Conservation (phyloP, 37 sponge, comb jelly and placozoan species). For the Oscarella lobularis region DNA sequence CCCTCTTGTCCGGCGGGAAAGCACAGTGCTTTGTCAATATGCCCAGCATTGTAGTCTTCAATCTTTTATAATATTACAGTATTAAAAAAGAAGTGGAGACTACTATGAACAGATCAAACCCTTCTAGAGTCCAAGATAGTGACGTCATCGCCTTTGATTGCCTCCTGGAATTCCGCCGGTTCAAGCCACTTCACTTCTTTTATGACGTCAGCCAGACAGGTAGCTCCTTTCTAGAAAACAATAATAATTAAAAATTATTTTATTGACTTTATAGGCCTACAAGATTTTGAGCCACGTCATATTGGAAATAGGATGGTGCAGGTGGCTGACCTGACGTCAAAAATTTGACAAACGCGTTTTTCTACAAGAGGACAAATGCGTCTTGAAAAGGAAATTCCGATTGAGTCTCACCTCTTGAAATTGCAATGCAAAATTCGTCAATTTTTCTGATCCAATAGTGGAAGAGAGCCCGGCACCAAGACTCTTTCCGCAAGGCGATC, state of each 20-base stretch:
- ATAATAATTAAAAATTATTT: neutral
- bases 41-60: constrained; percentile 5
- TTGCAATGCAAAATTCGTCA: constrained; percentile 64
- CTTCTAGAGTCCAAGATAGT: neutral
- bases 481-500: constrained; percentile 86
- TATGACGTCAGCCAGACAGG: neutral
- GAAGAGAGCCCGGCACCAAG: constrained; percentile 51
- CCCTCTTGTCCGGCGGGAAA: constrained; percentile 57
- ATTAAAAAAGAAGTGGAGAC: neutral
- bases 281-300: constrained; percentile 24
- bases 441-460: constrained; percentile 63
- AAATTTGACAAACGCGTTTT: constrained; percentile 49
- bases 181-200: neutral
- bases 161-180: neutral
- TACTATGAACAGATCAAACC: constrained; percentile 16
- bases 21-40: constrained; percentile 43
- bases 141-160: neutral
- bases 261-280: neutral
- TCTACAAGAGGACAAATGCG: constrained; percentile 16
- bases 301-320: constrained; percentile 53
- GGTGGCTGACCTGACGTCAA: constrained; percentile 39
- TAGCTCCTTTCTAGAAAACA: neutral
- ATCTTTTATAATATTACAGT: neutral
- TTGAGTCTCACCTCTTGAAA: constrained; percentile 46
- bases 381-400: neutral